Evolutionary conservation across 1,140 invertebrate species (phyloP).

Genomic region (Holcopasites calliopsidis): DNA sequence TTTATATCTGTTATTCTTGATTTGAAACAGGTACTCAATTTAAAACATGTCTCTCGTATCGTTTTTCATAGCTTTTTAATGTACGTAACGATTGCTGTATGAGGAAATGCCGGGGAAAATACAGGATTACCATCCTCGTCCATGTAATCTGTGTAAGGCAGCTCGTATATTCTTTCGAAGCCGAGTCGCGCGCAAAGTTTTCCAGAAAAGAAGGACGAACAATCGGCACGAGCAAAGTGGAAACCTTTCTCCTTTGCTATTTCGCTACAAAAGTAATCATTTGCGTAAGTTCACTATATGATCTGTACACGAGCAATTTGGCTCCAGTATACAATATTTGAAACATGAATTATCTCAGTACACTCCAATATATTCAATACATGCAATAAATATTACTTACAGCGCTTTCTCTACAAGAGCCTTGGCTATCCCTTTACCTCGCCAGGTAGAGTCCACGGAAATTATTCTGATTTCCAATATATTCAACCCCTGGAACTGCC

Average conservation of each 20-base stretch:
- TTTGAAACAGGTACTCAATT: slow-evolving; percentile 6
- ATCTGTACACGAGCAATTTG: too few species aligned
- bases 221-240: slow-evolving; percentile 81
- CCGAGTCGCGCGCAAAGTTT: slow-evolving; percentile 84
- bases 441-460: slow-evolving; percentile 83
- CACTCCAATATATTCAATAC: neutral
- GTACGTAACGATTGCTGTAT: slow-evolving; percentile 79
- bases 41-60: neutral
- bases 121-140: slow-evolving; percentile 81
- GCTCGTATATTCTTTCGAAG: slow-evolving; percentile 83
- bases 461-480: slow-evolving; percentile 84
- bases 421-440: slow-evolving; percentile 84
- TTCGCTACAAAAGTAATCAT: slow-evolving; percentile 79
- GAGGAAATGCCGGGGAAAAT: slow-evolving; percentile 82
- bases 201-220: slow-evolving; percentile 86
- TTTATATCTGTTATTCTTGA: neutral
- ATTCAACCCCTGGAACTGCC: slow-evolving; percentile 81
- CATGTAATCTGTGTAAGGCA: slow-evolving; percentile 83
- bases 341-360: too few species aligned
- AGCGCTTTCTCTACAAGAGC: slow-evolving; percentile 83
- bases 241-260: slow-evolving; percentile 79
- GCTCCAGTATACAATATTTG: too few species aligned
- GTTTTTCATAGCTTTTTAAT: slow-evolving; percentile 73
- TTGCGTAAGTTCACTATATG: neutral
- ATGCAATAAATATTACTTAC: slow-evolving; percentile 74